phyloP scores from a whole-genome alignment of 2,113 vertebrate species.

The Rhea pennata region DNA sequence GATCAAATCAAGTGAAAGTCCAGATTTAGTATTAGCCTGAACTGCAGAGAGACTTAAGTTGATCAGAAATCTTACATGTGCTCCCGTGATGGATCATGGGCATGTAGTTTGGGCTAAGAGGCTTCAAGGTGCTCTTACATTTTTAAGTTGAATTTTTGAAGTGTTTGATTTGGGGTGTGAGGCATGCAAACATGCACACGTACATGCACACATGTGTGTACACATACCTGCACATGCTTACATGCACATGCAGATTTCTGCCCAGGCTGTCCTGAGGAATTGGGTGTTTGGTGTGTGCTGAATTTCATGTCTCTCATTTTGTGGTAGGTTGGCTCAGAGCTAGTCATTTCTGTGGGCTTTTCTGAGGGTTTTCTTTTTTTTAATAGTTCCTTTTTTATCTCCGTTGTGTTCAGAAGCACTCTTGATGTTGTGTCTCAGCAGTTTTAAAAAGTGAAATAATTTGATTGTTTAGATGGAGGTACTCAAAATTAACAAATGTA shows the following conservation, averaged over 20 bases:
- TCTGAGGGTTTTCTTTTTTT: background rate
- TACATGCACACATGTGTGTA: background rate
- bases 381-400: background rate
- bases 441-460: background rate
- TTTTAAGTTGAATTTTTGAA: background rate
- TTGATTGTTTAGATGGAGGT: background rate
- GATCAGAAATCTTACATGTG: background rate
- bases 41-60: background rate
- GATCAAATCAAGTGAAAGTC: background rate
- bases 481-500: background rate
- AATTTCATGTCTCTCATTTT: background rate
- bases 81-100: background rate
- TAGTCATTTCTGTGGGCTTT: background rate
- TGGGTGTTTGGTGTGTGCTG: background rate
- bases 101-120: background rate
- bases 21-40: background rate
- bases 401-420: background rate
- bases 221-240: accelerated
- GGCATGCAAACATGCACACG: background rate
- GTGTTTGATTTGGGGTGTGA: background rate
- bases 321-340: background rate
- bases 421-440: background rate
- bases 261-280: background rate
- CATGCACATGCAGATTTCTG: background rate
- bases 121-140: background rate